Evolutionary conservation across 2,113 vertebrate genomes (phyloP).

Genomic region (Ictalurus furcatus): DNA sequence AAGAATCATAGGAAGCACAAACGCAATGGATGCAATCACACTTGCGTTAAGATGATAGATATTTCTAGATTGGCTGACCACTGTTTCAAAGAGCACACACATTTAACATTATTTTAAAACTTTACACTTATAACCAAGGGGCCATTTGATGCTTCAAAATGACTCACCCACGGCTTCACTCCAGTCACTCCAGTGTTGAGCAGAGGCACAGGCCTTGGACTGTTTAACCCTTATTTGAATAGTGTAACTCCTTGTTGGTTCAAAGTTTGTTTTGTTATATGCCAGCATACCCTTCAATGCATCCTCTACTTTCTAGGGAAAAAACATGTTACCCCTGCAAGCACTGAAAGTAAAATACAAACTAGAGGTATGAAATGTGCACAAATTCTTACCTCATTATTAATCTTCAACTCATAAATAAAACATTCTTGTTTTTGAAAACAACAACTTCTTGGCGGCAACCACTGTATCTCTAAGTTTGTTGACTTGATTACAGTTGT

Average conservation of each 20-base stretch:
- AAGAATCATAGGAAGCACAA: slow-evolving; percentile 44
- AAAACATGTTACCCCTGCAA: not conserved
- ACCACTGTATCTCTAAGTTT: slow-evolving; percentile 22
- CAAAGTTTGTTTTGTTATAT: slow-evolving; percentile 20
- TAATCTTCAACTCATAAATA: slow-evolving; percentile 16
- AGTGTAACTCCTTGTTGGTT: not conserved
- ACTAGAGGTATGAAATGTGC: not conserved
- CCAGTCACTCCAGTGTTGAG: slow-evolving; percentile 16
- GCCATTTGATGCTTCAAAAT: not conserved
- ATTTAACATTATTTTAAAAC: not conserved
- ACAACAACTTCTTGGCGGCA: not conserved
- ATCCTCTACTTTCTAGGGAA: not conserved
- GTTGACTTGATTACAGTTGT: not conserved
- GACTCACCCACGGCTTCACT: slow-evolving; percentile 4
- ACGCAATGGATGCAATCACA: slow-evolving; percentile 21
- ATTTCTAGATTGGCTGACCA: not conserved
- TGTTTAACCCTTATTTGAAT: slow-evolving; percentile 11
- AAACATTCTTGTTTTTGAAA: accelerated
- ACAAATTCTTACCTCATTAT: slow-evolving; percentile 23
- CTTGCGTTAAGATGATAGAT: not conserved
- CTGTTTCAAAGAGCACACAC: slow-evolving; percentile 13
- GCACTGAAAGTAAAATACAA: not conserved
- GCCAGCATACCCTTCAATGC: not conserved
- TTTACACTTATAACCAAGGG: not conserved
- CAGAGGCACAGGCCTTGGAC: accelerated